A percentile compares a stretch with the other conserved stretches of the same genome.
Conservation (phyloP, 2,797 vertebrate species). For the Pipistrellus pygmaeus region DNA sequence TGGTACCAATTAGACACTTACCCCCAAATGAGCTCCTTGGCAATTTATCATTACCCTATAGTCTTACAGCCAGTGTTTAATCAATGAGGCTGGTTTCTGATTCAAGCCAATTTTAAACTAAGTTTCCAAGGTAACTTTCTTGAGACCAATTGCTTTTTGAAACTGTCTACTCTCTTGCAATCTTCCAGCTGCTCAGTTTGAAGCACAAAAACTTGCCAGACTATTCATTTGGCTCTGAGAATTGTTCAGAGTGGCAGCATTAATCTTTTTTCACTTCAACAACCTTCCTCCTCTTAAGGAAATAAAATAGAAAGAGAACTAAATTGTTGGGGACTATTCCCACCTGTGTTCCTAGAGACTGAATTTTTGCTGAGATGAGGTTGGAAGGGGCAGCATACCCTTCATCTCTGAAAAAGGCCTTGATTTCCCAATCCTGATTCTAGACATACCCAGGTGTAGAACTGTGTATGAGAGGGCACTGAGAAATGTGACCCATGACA, state of each 20-base stretch:
- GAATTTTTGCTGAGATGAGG: not conserved
- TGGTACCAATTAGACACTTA: constrained; percentile 67
- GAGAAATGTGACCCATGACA: not conserved
- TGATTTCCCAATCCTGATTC: not conserved
- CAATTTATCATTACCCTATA: constrained; percentile 47
- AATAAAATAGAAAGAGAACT: constrained; percentile 29
- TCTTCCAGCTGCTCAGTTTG: constrained; percentile 41
- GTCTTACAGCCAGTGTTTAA: constrained; percentile 62
- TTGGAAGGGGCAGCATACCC: not conserved
- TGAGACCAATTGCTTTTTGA: constrained; percentile 62
- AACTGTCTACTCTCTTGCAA: not conserved
- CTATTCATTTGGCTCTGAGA: constrained; percentile 26
- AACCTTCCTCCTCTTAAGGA: not conserved
- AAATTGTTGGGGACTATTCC: not conserved
- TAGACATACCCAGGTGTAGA: not conserved
- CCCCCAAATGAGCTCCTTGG: constrained; percentile 23
- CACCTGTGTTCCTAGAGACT: not conserved
- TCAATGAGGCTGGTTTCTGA: constrained; percentile 64
- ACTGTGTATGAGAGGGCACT: not conserved
- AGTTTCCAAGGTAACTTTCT: constrained; percentile 72
- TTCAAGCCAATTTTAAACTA: constrained; percentile 52
- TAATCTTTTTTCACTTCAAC: constrained; percentile 46
- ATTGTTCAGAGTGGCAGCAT: constrained; percentile 21
- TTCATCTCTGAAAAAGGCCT: not conserved
- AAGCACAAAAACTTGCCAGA: constrained; percentile 49